Base-by-base conservation (phyloP, 1,140 invertebrate species). In the Dendrolimus punctatus region DNA sequence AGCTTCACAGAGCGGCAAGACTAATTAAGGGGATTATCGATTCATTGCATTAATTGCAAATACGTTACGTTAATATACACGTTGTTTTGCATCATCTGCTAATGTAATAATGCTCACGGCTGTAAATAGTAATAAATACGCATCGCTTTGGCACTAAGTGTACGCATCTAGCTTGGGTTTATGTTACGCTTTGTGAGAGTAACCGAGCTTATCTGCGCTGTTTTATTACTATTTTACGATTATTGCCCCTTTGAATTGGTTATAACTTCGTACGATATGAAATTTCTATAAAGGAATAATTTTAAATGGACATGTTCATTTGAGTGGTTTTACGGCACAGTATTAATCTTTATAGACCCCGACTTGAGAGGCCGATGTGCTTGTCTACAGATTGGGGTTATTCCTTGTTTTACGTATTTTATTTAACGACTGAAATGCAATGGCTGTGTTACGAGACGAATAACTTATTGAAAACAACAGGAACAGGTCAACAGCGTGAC, bases 181-280 rank as follows among this genome's bases (percentile, higher is more conserved):
- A 80, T 69, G 65, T 62, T 53, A 58, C 64, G 66, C 64, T 64
- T 56, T 68, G 68, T 63, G 63, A 78, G 73, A 70, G 71, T 67
- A 69, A 66, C 65, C 71, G 63, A 53, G 69, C 76, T 80, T 82
- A 84, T 84, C 80, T 81, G 52, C 60, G 58, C 67, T 64, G 58
- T 76, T 85, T 85, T 85, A 85, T 66, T 73, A 77, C 66, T 76
- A 66, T 83, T 85, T 83, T 85, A 85, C 78, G 78, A 79, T 83
- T 81, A 85, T 85, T 68, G 73, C 80, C 70, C 63, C 73, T 79
- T 68, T 68, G 78, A 81, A 83, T 79, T 67, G 80, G 74, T 81
- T 76, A 82, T 82, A 76, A 80, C 75, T 74, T 69, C 64, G 64
- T 72, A 71, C 67, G 81, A 82, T 82, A 83, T 85, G 75, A 85